phyloP scores from a whole-genome alignment of 2,888 invertebrate genomes.

The Drosophila diplacantha region DNA sequence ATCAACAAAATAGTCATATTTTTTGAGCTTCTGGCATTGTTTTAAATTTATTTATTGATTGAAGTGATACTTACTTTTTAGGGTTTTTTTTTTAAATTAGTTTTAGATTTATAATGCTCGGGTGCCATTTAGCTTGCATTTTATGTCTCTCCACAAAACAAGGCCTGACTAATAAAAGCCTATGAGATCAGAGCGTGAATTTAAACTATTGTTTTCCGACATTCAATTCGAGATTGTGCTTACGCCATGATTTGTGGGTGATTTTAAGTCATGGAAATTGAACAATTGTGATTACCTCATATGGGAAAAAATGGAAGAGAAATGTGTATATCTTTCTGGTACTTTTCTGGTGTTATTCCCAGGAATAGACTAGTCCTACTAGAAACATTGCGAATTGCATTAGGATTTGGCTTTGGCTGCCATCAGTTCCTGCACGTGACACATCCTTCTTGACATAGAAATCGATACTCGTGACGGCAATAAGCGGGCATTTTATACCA shows the following conservation, averaged over 20 bases:
- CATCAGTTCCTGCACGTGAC: slow-evolving; percentile 55
- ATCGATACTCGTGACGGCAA: slow-evolving; percentile 68
- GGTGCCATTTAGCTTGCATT: not conserved
- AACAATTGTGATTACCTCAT: slow-evolving; percentile 18
- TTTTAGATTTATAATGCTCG: not conserved
- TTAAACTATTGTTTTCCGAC: slow-evolving; percentile 12
- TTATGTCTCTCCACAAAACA: slow-evolving; percentile 2
- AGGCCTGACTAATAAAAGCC: slow-evolving; percentile 10
- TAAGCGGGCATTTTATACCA: slow-evolving; percentile 66
- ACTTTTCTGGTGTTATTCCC: not conserved
- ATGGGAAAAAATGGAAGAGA: not conserved
- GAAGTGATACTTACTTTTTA: not conserved
- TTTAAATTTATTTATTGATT: not conserved
- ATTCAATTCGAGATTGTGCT: slow-evolving; percentile 3
- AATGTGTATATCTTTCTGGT: not conserved
- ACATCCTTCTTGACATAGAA: slow-evolving; percentile 62
- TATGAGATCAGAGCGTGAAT: slow-evolving; percentile 19
- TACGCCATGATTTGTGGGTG: slow-evolving; percentile 8
- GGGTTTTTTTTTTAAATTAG: not conserved
- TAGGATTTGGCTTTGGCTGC: slow-evolving; percentile 39
- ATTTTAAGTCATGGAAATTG: slow-evolving; percentile 4
- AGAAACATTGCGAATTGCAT: slow-evolving; percentile 5
- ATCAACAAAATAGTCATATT: not conserved
- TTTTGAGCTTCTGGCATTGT: not conserved
- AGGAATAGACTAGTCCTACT: not conserved